These are phyloP conservation scores for Agrilus planipennis DNA, from an alignment of 1,140 invertebrate species.

Conservation along the genomic window DNA sequence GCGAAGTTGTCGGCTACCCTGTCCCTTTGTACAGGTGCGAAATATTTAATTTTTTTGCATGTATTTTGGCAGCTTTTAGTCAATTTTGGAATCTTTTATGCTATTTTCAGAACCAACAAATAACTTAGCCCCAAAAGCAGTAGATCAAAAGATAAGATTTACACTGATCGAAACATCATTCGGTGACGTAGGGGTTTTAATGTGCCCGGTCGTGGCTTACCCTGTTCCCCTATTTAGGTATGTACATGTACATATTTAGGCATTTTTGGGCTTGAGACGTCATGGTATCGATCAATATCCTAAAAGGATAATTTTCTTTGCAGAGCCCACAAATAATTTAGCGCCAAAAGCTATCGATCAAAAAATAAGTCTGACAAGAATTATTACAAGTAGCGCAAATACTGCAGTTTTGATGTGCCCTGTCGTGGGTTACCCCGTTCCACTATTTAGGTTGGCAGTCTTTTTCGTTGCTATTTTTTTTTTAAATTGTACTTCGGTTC, in stretches of 20 bases:
- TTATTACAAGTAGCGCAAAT: constrained; percentile 13
- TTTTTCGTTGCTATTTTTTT: constrained; percentile 15
- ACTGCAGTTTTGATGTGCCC: constrained; percentile 47
- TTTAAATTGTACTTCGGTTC: constrained; percentile 7
- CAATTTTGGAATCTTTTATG: no score
- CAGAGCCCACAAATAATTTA: constrained; percentile 58
- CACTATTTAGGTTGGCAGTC: constrained; percentile 52
- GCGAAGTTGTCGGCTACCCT: constrained; percentile 45
- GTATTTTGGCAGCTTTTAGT: no score
- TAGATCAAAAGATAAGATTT: constrained; percentile 27
- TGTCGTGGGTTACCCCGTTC: constrained; percentile 50
- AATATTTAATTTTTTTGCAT: no score
- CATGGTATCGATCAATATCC: no score
- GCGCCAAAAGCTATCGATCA: constrained; percentile 37
- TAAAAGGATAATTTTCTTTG: constrained; percentile 25
- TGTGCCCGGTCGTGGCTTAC: constrained; percentile 3
- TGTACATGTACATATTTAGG: no score
- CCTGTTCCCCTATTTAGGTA: constrained; percentile 6
- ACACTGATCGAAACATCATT: constrained; percentile 10
- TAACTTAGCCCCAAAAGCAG: constrained; percentile 46
- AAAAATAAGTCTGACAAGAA: constrained; percentile 23
- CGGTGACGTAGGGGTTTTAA: neutral
- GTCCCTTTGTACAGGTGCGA: constrained; percentile 49
- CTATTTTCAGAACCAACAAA: constrained; percentile 25
- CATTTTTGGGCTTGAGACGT: no score